phyloP scores from a whole-genome alignment of 2,888 invertebrate genomes.

The Hyles lineata region DNA sequence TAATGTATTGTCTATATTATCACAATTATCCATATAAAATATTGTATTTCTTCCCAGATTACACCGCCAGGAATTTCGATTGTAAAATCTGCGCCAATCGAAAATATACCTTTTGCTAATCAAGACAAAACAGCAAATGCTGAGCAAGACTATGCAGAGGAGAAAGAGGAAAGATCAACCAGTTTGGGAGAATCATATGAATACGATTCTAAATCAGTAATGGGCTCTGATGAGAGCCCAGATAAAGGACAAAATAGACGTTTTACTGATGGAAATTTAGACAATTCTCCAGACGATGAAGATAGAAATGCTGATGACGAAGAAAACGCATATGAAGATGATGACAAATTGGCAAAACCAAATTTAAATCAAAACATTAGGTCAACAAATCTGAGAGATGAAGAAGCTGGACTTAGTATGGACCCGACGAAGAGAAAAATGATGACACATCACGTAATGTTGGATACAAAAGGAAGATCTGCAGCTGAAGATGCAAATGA shows the following conservation, averaged over 20 bases:
- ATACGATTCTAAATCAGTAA: background rate
- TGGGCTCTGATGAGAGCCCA: background rate
- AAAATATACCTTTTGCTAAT: background rate
- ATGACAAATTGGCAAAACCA: background rate
- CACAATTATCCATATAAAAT: no score
- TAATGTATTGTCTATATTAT: no score
- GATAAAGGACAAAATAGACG: background rate
- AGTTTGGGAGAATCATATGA: constrained; percentile 4
- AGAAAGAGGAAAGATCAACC: background rate
- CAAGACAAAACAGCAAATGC: background rate
- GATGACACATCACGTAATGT: background rate
- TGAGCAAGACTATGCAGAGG: background rate
- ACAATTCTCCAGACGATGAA: background rate
- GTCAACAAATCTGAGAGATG: background rate
- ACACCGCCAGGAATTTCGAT: no score
- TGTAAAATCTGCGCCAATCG: background rate
- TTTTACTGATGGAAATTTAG: background rate
- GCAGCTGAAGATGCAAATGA: background rate
- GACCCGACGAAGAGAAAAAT: background rate
- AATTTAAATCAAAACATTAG: background rate
- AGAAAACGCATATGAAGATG: background rate
- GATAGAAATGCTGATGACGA: background rate
- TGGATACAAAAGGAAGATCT: constrained; percentile 17
- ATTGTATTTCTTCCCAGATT: no score
- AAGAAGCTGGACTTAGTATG: background rate